Evolutionary conservation across 1,140 invertebrate species (phyloP), one percentile per base, ranked within the genome.

Genomic region (Drosophila varians): DNA sequence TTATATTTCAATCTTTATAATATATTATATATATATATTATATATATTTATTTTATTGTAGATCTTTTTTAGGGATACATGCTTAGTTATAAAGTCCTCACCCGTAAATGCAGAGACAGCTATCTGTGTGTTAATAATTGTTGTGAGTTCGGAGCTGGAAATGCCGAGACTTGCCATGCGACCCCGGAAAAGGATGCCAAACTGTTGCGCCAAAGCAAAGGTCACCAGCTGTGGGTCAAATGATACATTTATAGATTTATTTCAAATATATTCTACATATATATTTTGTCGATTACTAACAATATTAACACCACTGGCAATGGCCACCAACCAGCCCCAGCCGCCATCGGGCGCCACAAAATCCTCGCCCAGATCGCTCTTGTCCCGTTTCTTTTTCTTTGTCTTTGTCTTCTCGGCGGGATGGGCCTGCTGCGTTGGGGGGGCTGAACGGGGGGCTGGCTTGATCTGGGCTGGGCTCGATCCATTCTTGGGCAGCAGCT

Each of bases 101-200:
- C 90, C 90, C 53, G 83, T 90, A 66, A 90, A 93, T 71, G 93
- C 93, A 54, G 92, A 94, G 42, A 93, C 92, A 1, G 94, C 94
- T 14, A 93, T 92, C 88, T 95, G 94, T 82, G 93, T 93, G 79
- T 95, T 95, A 61, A 94, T 93, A 70, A 95, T 93, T 3, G 93
- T 94, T 1, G 94, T 94, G 19, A 93, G 93, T 90, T 94, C 87
- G 2, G 94, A 93, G 45, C 92, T 93, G 68, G 83, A 92, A 60
- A 95, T 93, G 25, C 93, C 93, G 12, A 95, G 70, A 1, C 91
- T 68, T 0, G 75, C 28, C 66, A 95, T 93, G 77, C 92, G 93
- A 52, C 92, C 92, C 12, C 93, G 92, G 79, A 94, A 95, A 11
- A 95, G 90, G 34, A 95, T 91, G 4, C 94, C 94, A 56, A 95